Evolutionary conservation across 2,888 invertebrate species (phyloP).

Genomic region (Spisula solida): DNA sequence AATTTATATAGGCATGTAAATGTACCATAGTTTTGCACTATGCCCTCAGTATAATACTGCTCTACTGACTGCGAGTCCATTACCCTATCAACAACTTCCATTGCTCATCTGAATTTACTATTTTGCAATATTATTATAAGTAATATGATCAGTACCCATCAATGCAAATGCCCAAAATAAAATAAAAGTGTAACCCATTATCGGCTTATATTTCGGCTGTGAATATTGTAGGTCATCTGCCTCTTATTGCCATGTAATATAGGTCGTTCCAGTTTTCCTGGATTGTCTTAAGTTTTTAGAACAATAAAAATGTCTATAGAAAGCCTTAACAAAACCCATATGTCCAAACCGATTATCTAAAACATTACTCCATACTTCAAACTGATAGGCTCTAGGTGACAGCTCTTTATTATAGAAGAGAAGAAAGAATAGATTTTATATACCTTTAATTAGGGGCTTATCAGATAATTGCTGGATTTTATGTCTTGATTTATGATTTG

Average conservation of each 20-base stretch:
- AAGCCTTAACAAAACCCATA: background rate
- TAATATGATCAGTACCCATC: too few relatives aligned
- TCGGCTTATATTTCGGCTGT: too few relatives aligned
- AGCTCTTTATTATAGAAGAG: background rate
- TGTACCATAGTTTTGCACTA: too few relatives aligned
- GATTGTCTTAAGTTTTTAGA: background rate
- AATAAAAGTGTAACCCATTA: too few relatives aligned
- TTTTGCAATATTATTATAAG: too few relatives aligned
- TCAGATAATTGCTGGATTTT: background rate
- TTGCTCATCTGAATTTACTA: too few relatives aligned
- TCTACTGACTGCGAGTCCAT: too few relatives aligned
- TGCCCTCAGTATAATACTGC: too few relatives aligned
- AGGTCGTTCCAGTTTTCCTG: background rate
- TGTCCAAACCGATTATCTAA: background rate
- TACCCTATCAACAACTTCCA: too few relatives aligned
- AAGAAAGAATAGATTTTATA: background rate
- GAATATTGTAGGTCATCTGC: background rate
- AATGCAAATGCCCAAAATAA: too few relatives aligned
- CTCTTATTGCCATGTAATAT: background rate
- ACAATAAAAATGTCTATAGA: background rate
- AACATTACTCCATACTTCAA: background rate
- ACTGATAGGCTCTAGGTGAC: background rate
- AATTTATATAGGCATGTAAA: too few relatives aligned
- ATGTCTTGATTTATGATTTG: background rate
- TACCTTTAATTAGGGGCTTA: background rate